Evolutionary conservation across 2,113 vertebrate genomes (phyloP).

Genomic region (Helogale parvula): DNA sequence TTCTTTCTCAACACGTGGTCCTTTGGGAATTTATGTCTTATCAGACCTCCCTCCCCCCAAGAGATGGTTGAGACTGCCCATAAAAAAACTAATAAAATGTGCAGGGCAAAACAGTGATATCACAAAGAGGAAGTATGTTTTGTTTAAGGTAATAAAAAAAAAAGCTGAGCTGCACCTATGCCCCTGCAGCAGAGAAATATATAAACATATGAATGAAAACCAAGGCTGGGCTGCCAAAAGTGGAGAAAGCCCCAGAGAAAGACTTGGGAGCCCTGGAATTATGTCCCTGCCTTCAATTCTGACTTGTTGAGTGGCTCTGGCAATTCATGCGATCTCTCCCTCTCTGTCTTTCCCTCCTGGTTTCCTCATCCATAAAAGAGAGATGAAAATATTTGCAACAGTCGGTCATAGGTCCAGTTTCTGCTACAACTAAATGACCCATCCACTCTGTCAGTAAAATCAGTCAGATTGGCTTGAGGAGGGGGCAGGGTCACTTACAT

Average conservation of each 20-base stretch:
- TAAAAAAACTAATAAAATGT: constrained; percentile 57
- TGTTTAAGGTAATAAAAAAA: constrained; percentile 16
- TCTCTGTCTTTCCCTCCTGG: not conserved
- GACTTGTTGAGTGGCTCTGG: not conserved
- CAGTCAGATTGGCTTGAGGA: not conserved
- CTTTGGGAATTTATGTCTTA: constrained; percentile 40
- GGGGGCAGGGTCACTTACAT: not conserved
- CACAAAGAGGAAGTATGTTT: constrained; percentile 25
- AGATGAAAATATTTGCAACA: constrained; percentile 31
- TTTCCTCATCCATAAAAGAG: not conserved
- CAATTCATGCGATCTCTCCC: not conserved
- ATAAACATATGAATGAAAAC: constrained; percentile 23
- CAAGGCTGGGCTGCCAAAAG: not conserved
- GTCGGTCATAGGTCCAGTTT: not conserved
- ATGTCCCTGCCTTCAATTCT: not conserved
- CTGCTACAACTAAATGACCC: not conserved
- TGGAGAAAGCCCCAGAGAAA: not conserved
- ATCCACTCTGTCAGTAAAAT: constrained; percentile 36
- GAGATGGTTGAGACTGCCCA: constrained; percentile 12
- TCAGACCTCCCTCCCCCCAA: not conserved
- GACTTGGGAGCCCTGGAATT: not conserved
- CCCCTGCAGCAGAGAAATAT: not conserved
- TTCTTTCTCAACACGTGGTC: constrained; percentile 28
- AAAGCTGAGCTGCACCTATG: not conserved
- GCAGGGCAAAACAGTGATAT: constrained; percentile 7